A percentile compares a stretch with the other conserved stretches of the same genome.
Conservation (phyloP, 2,113 vertebrate genomes). For the Calcarius ornatus region DNA sequence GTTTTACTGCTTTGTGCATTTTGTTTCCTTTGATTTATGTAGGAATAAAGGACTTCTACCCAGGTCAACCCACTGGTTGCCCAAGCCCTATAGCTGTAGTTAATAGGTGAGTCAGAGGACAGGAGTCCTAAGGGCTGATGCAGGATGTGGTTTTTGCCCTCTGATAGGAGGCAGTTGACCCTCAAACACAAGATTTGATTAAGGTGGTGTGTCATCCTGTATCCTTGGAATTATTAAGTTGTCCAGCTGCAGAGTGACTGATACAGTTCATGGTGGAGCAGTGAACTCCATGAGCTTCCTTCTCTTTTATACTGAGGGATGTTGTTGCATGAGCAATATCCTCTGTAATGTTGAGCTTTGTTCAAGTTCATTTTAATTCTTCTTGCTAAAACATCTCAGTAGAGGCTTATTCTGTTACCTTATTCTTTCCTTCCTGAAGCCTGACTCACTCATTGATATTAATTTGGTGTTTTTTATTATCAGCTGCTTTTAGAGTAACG, state of each 20-base stretch:
- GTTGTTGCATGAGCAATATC: conserved; percentile 24
- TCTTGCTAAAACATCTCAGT: neutral
- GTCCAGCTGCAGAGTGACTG: neutral
- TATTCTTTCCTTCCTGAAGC: conserved; percentile 32
- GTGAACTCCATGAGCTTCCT: neutral
- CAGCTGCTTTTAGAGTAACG: neutral
- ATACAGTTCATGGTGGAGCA: neutral
- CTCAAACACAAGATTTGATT: neutral
- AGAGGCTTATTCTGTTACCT: neutral
- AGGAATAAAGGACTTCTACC: neutral
- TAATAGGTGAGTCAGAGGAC: neutral
- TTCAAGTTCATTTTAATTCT: conserved; percentile 16
- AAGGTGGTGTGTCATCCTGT: neutral
- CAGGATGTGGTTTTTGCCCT: neutral
- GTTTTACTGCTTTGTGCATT: neutral
- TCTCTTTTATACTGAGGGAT: neutral
- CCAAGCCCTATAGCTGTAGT: neutral
- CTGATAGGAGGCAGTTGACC: neutral
- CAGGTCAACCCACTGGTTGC: neutral
- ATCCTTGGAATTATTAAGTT: neutral
- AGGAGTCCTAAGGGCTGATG: neutral
- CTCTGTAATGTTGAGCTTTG: neutral
- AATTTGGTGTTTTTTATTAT: neutral
- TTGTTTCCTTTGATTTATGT: neutral
- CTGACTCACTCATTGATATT: conserved; percentile 51